These are phyloP conservation scores for Pandemis cinnamomeana DNA, from an alignment of 2,888 invertebrate species.

Conservation along the genomic window DNA sequence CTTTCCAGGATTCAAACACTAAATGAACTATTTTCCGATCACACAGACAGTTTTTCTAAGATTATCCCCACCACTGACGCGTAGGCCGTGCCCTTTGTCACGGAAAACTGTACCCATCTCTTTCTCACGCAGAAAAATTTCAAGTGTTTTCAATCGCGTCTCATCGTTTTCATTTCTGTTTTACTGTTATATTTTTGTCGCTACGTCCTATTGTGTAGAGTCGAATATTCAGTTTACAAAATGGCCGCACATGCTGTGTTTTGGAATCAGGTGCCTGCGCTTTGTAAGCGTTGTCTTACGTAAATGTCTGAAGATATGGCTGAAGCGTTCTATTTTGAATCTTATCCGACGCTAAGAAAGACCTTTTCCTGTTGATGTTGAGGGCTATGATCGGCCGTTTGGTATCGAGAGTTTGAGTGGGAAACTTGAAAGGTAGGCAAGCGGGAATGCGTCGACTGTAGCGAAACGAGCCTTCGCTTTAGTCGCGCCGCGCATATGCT, in stretches of 20 bases:
- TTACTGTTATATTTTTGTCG: constrained; percentile 49
- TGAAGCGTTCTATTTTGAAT: constrained; percentile 6
- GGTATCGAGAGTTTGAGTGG: constrained; percentile 46
- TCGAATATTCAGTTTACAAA: constrained; percentile 45
- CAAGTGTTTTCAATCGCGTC: constrained; percentile 66
- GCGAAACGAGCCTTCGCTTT: constrained; percentile 64
- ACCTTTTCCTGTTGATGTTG: not conserved
- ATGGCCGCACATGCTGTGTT: constrained; percentile 50
- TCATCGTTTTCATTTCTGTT: constrained; percentile 61
- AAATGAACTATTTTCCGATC: constrained; percentile 56
- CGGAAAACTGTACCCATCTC: constrained; percentile 77
- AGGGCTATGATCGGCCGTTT: constrained; percentile 48
- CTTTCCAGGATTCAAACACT: constrained; percentile 26
- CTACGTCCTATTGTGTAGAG: constrained; percentile 45
- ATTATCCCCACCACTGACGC: constrained; percentile 76
- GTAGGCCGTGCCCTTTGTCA: constrained; percentile 82
- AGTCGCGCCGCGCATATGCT: constrained; percentile 78
- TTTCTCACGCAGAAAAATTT: constrained; percentile 77
- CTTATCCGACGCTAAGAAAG: not conserved
- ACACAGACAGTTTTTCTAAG: constrained; percentile 73
- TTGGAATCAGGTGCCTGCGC: constrained; percentile 46
- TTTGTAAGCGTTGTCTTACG: constrained; percentile 45
- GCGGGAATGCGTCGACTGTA: constrained; percentile 72
- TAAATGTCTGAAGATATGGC: constrained; percentile 39
- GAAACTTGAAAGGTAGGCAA: constrained; percentile 80